Conservation (phyloP, 2,888 invertebrate species). For the Didymodactylos carnosus region DNA sequence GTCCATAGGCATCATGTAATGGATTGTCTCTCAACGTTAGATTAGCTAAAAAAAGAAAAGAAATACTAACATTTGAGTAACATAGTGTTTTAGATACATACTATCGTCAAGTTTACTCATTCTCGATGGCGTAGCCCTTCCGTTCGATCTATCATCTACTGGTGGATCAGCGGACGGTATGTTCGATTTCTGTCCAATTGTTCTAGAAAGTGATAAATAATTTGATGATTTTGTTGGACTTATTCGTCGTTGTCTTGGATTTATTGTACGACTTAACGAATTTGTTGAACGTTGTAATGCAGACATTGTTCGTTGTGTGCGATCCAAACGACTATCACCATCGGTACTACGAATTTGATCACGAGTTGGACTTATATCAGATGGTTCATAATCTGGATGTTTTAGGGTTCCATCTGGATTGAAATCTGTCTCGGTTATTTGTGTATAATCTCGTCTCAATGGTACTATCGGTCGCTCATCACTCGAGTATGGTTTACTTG, state of each 20-base stretch:
- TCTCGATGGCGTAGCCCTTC: too few relatives aligned
- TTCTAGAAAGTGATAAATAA: background rate
- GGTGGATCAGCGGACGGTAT: background rate
- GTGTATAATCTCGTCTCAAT: background rate
- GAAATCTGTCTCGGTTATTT: background rate
- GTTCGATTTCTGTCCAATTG: background rate
- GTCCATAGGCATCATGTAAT: constrained; percentile 28
- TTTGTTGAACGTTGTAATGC: background rate
- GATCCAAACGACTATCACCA: too few relatives aligned
- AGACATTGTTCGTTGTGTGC: background rate
- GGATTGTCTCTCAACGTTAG: constrained; percentile 24
- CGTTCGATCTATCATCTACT: background rate
- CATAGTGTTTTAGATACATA: too few relatives aligned
- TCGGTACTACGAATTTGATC: background rate
- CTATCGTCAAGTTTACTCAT: too few relatives aligned
- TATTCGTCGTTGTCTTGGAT: background rate
- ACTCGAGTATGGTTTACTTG: too few relatives aligned
- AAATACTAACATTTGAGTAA: too few relatives aligned
- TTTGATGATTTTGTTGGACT: background rate
- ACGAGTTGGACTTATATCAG: background rate
- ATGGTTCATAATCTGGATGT: background rate
- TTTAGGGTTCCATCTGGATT: background rate
- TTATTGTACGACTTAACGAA: background rate
- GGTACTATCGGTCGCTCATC: background rate
- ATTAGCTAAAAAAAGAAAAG: background rate